Evolutionary conservation across 2,888 invertebrate genomes (phyloP).

Genomic region (Ligdia adustata): DNA sequence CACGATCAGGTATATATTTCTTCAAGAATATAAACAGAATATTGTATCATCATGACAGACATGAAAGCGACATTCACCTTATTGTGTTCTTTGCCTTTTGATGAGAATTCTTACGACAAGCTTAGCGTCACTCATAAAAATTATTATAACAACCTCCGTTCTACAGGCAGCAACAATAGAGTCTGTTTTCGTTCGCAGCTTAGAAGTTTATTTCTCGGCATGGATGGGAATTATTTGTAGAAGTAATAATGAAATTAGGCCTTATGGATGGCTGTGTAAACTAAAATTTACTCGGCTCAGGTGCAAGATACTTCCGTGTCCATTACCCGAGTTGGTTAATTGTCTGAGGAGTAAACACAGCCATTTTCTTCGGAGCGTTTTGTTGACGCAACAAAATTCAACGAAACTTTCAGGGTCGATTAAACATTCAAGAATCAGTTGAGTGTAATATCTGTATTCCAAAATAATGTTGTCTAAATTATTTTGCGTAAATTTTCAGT

Average conservation of each 20-base stretch:
- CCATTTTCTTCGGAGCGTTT: constrained; percentile 18
- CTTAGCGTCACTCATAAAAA: constrained; percentile 37
- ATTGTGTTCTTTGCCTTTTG: constrained; percentile 38
- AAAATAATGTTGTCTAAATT: constrained; percentile 8
- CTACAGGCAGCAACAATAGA: constrained; percentile 28
- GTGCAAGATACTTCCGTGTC: constrained; percentile 29
- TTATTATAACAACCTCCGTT: constrained; percentile 30
- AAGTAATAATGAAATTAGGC: constrained; percentile 36
- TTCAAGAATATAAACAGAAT: constrained; percentile 3
- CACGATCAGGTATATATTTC: neutral
- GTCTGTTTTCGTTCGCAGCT: constrained; percentile 24
- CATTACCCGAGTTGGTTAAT: constrained; percentile 34
- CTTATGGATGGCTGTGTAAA: constrained; percentile 38
- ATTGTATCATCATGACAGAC: constrained; percentile 24
- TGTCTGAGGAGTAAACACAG: constrained; percentile 15
- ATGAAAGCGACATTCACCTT: constrained; percentile 33
- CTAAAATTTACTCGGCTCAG: constrained; percentile 35
- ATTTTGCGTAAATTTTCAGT: constrained; percentile 1
- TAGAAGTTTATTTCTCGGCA: constrained; percentile 25
- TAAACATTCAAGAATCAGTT: constrained; percentile 19
- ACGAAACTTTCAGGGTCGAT: constrained; percentile 12
- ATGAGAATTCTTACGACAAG: constrained; percentile 40
- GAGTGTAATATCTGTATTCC: constrained; percentile 11
- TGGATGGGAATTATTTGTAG: constrained; percentile 31
- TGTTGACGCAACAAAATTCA: constrained; percentile 21